These are phyloP conservation scores for Neodon shergylaensis DNA, from an alignment of 2,113 vertebrate genomes.

Conservation along the genomic window DNA sequence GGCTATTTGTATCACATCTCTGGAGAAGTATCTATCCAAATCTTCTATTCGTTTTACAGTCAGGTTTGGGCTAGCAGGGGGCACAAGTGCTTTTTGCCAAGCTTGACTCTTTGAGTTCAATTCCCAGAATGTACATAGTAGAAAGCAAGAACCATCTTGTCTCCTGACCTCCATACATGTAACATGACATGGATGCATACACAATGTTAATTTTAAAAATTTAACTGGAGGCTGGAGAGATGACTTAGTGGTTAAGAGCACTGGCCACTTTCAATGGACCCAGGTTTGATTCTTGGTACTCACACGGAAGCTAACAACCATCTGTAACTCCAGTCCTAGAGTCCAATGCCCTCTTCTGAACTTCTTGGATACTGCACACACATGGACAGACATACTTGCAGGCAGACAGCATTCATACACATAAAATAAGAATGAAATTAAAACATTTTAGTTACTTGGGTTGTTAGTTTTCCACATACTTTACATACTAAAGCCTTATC, in stretches of 20 bases:
- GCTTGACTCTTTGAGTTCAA: not conserved
- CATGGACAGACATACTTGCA: not conserved
- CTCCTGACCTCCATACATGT: not conserved
- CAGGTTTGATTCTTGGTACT: not conserved
- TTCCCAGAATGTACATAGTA: not conserved
- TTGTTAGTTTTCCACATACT: not conserved
- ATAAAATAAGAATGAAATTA: not conserved
- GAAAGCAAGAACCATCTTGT: not conserved
- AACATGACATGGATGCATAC: not conserved
- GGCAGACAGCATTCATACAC: not conserved
- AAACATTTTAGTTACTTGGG: not conserved
- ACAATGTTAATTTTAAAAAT: not conserved
- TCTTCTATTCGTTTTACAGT: not conserved
- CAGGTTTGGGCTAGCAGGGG: not conserved
- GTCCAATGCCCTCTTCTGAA: not conserved
- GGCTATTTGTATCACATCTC: not conserved
- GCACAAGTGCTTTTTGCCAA: not conserved
- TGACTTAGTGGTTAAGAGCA: not conserved
- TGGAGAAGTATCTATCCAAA: not conserved
- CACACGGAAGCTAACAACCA: not conserved
- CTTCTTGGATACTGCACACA: not conserved
- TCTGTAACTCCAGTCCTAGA: not conserved
- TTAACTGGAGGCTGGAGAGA: not conserved
- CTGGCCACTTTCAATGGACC: not conserved
- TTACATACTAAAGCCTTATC: not conserved